Percentiles rank a stretch among this genome's conserved stretches.
Conservation (phyloP, 1,140 invertebrate species). For the Danaus plexippus region DNA sequence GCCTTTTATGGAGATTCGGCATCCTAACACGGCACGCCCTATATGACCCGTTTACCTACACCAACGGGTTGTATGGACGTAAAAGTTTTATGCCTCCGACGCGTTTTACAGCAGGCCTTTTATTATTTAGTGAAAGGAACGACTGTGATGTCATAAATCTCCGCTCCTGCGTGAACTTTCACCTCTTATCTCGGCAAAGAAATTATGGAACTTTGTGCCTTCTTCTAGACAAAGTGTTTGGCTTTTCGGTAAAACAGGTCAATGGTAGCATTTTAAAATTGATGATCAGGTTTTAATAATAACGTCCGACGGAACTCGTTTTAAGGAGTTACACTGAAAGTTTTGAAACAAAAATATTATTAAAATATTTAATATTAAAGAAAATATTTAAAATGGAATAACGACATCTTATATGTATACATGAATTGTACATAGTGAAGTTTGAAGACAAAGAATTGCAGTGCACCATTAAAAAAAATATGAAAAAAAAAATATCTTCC, state of each 20-base stretch:
- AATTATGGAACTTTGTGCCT: conserved; percentile 69
- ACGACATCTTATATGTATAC: too few species aligned
- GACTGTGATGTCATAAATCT: conserved; percentile 70
- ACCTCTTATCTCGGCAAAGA: conserved; percentile 70
- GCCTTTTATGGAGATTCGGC: conserved; percentile 64
- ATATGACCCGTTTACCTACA: conserved; percentile 48
- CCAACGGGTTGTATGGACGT: conserved; percentile 66
- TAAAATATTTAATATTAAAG: too few species aligned
- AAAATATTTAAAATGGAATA: too few species aligned
- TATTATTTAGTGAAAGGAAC: conserved; percentile 71
- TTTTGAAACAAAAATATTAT: too few species aligned
- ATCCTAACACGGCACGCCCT: conserved; percentile 48
- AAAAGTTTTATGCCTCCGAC: conserved; percentile 67
- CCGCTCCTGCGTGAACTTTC: conserved; percentile 69
- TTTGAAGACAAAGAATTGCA: too few species aligned
- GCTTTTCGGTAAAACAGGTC: conserved; percentile 56
- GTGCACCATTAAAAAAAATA: too few species aligned
- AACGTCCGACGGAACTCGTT: too few species aligned
- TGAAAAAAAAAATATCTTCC: too few species aligned
- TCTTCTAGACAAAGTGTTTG: conserved; percentile 69
- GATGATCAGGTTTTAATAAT: too few species aligned
- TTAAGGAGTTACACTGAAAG: too few species aligned
- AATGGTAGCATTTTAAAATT: conserved; percentile 50
- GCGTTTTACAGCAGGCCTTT: conserved; percentile 68
- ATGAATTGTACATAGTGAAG: too few species aligned